Evolutionary conservation across 1,140 invertebrate species (phyloP).

Genomic region (Zaprionus ghesquierei): DNA sequence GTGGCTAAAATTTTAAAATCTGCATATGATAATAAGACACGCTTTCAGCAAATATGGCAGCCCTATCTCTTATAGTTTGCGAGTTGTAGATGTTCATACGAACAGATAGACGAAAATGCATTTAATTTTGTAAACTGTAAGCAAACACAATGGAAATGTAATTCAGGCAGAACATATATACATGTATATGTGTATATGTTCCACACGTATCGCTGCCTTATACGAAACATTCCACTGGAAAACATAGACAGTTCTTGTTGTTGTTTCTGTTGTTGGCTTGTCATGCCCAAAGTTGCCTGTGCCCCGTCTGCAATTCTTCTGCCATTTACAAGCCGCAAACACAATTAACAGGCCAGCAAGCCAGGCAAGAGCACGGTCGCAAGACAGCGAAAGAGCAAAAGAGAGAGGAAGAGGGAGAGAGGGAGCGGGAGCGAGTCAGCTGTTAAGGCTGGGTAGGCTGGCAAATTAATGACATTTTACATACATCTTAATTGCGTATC

Average conservation of each 20-base stretch:
- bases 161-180: not conserved
- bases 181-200: not conserved
- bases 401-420: not conserved
- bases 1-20: not conserved
- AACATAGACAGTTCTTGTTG: not conserved
- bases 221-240: not conserved
- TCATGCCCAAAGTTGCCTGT: not conserved
- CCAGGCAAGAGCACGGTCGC: not conserved
- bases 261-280: not conserved
- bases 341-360: conserved; percentile 2
- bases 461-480: conserved; percentile 52
- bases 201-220: not conserved
- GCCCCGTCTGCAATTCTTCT: not conserved
- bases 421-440: not conserved
- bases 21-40: not conserved
- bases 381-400: not conserved
- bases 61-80: not conserved
- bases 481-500: conserved; percentile 48
- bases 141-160: not conserved
- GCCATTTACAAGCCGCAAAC: conserved; percentile 1
- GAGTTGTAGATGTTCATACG: not conserved
- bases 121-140: not conserved
- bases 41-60: not conserved
- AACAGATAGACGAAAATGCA: not conserved
- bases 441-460: not conserved